These are phyloP conservation scores for Galagoides demidoff DNA, from an alignment of 2,797 vertebrate species.

Conservation along the genomic window DNA sequence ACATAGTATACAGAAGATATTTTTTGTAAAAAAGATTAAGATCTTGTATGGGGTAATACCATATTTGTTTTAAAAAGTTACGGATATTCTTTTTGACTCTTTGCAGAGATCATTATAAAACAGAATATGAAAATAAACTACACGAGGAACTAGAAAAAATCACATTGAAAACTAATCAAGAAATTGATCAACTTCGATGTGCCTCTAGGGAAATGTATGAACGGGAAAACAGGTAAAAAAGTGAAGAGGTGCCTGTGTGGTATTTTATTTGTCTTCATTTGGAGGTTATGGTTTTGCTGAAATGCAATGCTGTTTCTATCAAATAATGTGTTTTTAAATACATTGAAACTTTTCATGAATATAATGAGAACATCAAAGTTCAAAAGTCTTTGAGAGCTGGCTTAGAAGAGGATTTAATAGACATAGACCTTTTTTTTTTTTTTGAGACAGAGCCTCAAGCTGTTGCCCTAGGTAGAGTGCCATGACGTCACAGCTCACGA, in stretches of 20 bases:
- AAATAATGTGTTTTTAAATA: not conserved
- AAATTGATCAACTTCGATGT: conserved; percentile 95
- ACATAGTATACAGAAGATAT: not conserved
- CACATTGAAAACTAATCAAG: conserved; percentile 94
- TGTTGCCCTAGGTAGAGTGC: no score
- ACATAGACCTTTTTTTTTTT: not conserved
- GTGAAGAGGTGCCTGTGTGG: not conserved
- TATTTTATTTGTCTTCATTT: conserved; percentile 8
- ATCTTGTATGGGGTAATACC: not conserved
- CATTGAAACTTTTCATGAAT: conserved; percentile 22
- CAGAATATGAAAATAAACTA: conserved; percentile 95
- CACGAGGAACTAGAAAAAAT: conserved; percentile 95
- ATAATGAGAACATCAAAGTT: conserved; percentile 31
- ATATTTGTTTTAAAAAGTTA: conserved; percentile 7
- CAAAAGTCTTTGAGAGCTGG: conserved; percentile 18
- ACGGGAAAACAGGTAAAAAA: conserved; percentile 95
- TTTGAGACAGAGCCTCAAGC: no score
- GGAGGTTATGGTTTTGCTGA: conserved; percentile 27
- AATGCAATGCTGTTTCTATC: conserved; percentile 50
- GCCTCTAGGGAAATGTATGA: conserved; percentile 98
- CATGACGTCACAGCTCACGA: no score
- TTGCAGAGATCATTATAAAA: conserved; percentile 95
- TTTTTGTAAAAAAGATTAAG: conserved; percentile 5
- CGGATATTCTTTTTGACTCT: conserved; percentile 55
- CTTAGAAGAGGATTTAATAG: not conserved